phyloP scores from a whole-genome alignment of 2,113 vertebrate genomes.

The Petaurus breviceps region DNA sequence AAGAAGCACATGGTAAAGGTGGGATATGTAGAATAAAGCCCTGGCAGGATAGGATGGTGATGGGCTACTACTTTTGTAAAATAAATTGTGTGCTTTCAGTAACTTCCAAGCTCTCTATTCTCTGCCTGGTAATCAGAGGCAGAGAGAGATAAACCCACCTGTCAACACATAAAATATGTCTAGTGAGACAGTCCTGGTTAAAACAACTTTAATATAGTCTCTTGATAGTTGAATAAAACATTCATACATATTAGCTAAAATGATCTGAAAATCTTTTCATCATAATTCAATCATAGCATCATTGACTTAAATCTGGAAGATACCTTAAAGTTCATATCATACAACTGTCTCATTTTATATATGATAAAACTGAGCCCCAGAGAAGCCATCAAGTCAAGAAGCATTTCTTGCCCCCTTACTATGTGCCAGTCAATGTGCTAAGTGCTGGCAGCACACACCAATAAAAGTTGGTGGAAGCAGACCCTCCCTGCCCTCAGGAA shows the following conservation, averaged over 20 bases:
- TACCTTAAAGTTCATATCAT: not conserved
- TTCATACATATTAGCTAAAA: not conserved
- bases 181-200: not conserved
- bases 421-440: not conserved
- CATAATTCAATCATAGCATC: not conserved
- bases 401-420: not conserved
- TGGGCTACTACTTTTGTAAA: not conserved
- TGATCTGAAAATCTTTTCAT: not conserved
- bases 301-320: not conserved
- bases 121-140: not conserved
- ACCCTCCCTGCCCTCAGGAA: not conserved
- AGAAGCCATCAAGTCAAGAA: not conserved
- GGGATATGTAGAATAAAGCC: not conserved
- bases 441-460: not conserved
- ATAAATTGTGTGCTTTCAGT: not conserved
- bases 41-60: not conserved
- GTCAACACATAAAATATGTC: not conserved
- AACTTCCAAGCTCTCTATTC: not conserved
- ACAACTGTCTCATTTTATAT: not conserved
- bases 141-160: not conserved
- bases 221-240: not conserved
- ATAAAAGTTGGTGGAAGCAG: not conserved
- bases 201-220: not conserved
- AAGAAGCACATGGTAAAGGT: not conserved
- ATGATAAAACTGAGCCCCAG: not conserved